Evolutionary conservation across 2,113 vertebrate genomes (phyloP).

Genomic region (Cryptoleucopteryx plumbea): DNA sequence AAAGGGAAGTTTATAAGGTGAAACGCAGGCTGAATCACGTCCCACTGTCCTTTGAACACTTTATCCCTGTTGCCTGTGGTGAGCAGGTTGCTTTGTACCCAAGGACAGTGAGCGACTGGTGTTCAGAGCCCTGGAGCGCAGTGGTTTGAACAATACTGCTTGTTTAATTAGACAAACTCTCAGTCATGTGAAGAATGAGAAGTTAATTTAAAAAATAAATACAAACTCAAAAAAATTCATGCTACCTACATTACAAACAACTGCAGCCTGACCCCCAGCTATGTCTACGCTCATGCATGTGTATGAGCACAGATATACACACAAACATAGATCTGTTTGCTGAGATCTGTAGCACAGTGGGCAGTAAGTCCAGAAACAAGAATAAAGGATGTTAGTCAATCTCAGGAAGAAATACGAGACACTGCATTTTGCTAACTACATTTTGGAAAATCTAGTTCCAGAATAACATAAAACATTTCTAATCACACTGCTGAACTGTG

Average conservation of each 20-base stretch:
- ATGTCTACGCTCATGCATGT: background rate
- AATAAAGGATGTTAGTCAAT: background rate
- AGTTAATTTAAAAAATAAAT: background rate
- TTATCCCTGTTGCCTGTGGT: background rate
- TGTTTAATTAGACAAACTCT: background rate
- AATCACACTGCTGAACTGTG: background rate
- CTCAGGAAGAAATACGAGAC: background rate
- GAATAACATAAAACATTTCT: background rate
- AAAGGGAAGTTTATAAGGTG: conserved; percentile 43
- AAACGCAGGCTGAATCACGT: conserved; percentile 18
- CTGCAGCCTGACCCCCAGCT: background rate
- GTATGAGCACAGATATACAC: background rate
- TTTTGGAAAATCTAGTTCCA: background rate
- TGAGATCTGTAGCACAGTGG: background rate
- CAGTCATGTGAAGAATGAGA: background rate
- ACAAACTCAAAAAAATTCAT: background rate
- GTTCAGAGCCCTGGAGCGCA: background rate
- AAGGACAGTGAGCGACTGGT: background rate
- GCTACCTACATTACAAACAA: background rate
- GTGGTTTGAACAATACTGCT: background rate
- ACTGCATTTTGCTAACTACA: background rate
- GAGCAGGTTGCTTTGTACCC: conserved; percentile 2
- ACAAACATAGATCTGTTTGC: background rate
- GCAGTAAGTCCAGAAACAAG: background rate
- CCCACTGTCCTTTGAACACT: conserved; percentile 21